Evolutionary conservation across 2,113 vertebrate species (phyloP), one percentile per base, ranked within the genome.

Genomic region (Halcyon senegalensis): DNA sequence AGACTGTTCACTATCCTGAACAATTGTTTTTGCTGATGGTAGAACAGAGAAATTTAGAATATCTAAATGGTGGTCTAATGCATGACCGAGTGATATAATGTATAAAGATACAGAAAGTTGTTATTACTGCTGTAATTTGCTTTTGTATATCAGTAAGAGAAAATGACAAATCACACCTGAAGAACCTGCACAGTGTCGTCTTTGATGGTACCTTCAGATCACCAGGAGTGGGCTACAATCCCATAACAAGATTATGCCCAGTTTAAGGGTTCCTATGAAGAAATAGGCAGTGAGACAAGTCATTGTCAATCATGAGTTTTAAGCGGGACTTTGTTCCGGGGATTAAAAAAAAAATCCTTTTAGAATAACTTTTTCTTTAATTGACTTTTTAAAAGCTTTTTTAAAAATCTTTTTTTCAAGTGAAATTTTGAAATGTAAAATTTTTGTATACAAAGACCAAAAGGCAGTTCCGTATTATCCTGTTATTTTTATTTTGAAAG

Each of bases 341-440:
- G 33, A 60, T 78, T 76, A 79, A 3, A 6, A 56, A 6, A 56
- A 72, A 58, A 72, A 35, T 1, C 2, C 4, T 55, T 75, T 21
- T 3, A 1, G 7, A 1, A 1, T 39, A 25, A 8, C 8, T 30
- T 41, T 14, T 25, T 51, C 59, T 60, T 16, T 2, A 50, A 12
- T 74, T 67, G 3, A 25, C 5, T 50, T 55, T 18, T 78, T 37
- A 55, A 39, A 50, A 77, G 12, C 2, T 13, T 41, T 50, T 50
- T 50, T 50, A 5, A 21, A 23, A 35, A 35, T 35, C 2, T 13
- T 41, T 50, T 50, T 50, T 50, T 11, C 10, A 23, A 13, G 9
- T 43, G 43, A 35, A 35, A 41, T 24, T 56, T 75, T 68, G 20
- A 81, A 63, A 48, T 77, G 35, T 8, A 3, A 75, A 23, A 3